Evolutionary conservation across 1,140 invertebrate species (phyloP).

Genomic region (Dendroctonus valens): DNA sequence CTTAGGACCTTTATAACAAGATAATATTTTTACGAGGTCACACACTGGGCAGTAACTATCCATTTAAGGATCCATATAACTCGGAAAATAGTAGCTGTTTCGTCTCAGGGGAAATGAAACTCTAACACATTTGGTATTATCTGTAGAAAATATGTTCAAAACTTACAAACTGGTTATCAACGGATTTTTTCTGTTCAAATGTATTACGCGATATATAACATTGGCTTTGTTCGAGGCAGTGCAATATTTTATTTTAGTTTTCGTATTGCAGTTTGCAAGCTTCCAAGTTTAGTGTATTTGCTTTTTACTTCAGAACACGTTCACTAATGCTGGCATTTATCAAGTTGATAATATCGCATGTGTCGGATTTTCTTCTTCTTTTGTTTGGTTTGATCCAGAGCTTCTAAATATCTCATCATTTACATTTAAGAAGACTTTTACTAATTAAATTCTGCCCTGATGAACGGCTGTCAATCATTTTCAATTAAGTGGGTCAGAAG

Average conservation of each 20-base stretch:
- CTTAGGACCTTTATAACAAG: constrained; percentile 38
- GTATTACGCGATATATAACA: constrained; percentile 11
- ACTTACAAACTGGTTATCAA: constrained; percentile 39
- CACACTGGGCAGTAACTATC: constrained; percentile 45
- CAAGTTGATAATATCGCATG: too few species aligned
- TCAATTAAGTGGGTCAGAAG: background rate
- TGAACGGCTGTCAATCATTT: too few species aligned
- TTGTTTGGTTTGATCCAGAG: too few species aligned
- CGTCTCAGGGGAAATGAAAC: constrained; percentile 44
- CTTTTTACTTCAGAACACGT: background rate
- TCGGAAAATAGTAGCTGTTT: constrained; percentile 43
- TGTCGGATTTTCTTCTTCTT: too few species aligned
- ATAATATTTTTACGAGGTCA: constrained; percentile 46
- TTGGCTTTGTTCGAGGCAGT: background rate
- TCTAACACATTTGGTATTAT: constrained; percentile 45
- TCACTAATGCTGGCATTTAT: too few species aligned
- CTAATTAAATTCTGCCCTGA: too few species aligned
- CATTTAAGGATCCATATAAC: constrained; percentile 42
- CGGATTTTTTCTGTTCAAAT: constrained; percentile 28
- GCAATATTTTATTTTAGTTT: constrained; percentile 12
- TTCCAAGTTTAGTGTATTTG: background rate
- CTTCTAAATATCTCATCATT: too few species aligned
- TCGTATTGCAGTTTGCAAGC: too few species aligned
- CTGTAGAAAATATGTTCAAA: constrained; percentile 42
- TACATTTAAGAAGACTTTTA: too few species aligned